Percentiles rank a stretch among this genome's conserved stretches.
phyloP scores from a whole-genome alignment of 1,140 invertebrate species.

The Propsilocerus akamusi region DNA sequence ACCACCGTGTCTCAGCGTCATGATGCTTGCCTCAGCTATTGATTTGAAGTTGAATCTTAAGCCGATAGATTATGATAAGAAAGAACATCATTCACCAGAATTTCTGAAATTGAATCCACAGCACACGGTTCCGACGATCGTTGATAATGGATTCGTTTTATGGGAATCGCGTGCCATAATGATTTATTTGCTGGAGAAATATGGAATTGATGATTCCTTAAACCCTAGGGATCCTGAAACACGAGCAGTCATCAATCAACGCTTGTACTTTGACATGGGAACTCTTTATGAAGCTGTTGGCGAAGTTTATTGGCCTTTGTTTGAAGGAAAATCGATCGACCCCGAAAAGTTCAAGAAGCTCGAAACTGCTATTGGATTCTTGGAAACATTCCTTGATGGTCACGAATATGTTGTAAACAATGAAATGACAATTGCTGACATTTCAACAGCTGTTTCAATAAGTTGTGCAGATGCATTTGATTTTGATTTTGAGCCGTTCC shows the following conservation, averaged over 20 bases:
- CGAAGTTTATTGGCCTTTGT: neutral
- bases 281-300: conserved; percentile 23
- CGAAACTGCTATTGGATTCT: neutral
- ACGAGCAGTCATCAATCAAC: conserved; percentile 49
- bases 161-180: conserved; percentile 56
- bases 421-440: conserved; percentile 36
- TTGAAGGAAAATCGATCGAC: neutral
- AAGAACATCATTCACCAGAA: conserved; percentile 48
- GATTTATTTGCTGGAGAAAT: conserved; percentile 45
- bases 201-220: conserved; percentile 43
- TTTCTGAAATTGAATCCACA: conserved; percentile 27
- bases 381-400: conserved; percentile 27
- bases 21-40: conserved; percentile 44
- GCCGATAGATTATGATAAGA: conserved; percentile 36
- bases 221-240: conserved; percentile 47
- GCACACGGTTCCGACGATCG: conserved; percentile 44
- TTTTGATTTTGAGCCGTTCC: conserved; percentile 1
- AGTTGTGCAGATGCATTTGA: neutral
- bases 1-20: conserved; percentile 48
- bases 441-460: conserved; percentile 25
- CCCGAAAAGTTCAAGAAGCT: neutral
- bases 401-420: conserved; percentile 25
- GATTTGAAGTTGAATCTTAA: conserved; percentile 54
- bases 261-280: conserved; percentile 54
- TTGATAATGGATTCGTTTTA: conserved; percentile 42